phyloP scores from a whole-genome alignment of 2,797 vertebrate species.

The Gephyroberyx darwinii region DNA sequence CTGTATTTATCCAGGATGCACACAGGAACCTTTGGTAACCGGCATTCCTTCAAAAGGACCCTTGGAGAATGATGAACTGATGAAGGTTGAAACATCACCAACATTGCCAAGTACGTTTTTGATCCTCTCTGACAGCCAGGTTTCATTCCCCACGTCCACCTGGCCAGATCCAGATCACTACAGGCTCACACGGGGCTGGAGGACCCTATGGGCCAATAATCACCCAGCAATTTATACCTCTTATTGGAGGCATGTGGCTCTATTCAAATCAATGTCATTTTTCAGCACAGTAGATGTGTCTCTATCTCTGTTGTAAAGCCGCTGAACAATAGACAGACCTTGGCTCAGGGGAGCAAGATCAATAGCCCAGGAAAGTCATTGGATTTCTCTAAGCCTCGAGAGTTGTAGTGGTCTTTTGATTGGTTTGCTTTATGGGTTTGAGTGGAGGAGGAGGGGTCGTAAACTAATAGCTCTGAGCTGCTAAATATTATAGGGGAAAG shows the following conservation, averaged over 20 bases:
- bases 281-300: slow-evolving; percentile 36
- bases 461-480: slow-evolving; percentile 69
- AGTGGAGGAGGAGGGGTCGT: slow-evolving; percentile 62
- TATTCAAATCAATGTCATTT: slow-evolving; percentile 61
- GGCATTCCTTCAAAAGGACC: neutral
- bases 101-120: slow-evolving; percentile 4
- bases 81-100: neutral
- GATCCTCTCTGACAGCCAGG: neutral
- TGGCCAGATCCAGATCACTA: slow-evolving; percentile 1
- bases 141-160: neutral
- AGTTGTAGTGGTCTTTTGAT: slow-evolving; percentile 63
- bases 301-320: slow-evolving; percentile 56
- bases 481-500: slow-evolving; percentile 67
- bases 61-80: slow-evolving; percentile 1
- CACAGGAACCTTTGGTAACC: slow-evolving; percentile 4
- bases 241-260: slow-evolving; percentile 45
- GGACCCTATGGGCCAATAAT: slow-evolving; percentile 49
- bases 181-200: neutral
- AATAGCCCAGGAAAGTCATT: slow-evolving; percentile 70
- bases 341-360: slow-evolving; percentile 64
- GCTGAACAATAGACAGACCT: slow-evolving; percentile 49
- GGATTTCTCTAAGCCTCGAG: slow-evolving; percentile 63
- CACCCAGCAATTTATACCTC: slow-evolving; percentile 54
- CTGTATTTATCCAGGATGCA: slow-evolving; percentile 2
- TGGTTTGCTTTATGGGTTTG: slow-evolving; percentile 72